Conservation (phyloP, 2,888 invertebrate species). For the Chrysodeixis includens region DNA sequence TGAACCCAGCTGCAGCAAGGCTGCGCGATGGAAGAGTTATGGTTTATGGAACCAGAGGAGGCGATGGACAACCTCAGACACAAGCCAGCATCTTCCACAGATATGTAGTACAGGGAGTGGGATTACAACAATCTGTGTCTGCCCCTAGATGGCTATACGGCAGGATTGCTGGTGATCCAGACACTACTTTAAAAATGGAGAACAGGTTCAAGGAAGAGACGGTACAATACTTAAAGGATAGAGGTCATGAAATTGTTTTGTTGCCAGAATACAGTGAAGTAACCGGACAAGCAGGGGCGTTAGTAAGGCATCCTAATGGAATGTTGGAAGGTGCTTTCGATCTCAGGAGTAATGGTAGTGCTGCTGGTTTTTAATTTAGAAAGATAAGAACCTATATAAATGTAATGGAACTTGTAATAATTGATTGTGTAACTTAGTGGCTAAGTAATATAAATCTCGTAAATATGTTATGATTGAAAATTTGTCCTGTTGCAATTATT, state of each 20-base stretch:
- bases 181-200: slow-evolving; percentile 71
- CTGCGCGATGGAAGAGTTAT: slow-evolving; percentile 80
- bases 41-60: slow-evolving; percentile 82
- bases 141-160: slow-evolving; percentile 82
- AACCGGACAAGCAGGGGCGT: slow-evolving; percentile 78
- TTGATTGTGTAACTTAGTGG: too few relatives aligned
- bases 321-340: slow-evolving; percentile 82
- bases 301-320: slow-evolving; percentile 78
- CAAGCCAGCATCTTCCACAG: slow-evolving; percentile 84
- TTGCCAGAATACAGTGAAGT: slow-evolving; percentile 68
- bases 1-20: slow-evolving; percentile 80
- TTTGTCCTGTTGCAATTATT: too few relatives aligned
- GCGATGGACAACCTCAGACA: slow-evolving; percentile 83
- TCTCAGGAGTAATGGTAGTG: slow-evolving; percentile 79
- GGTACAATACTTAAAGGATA: slow-evolving; percentile 71
- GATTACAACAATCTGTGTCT: slow-evolving; percentile 73
- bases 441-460: too few relatives aligned
- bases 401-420: too few relatives aligned
- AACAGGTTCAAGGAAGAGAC: slow-evolving; percentile 73
- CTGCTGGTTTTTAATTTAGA: slow-evolving; percentile 74
- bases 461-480: too few relatives aligned
- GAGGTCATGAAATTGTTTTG: slow-evolving; percentile 73
- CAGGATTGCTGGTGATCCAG: slow-evolving; percentile 58
- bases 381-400: not conserved
- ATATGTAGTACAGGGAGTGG: slow-evolving; percentile 76